These are phyloP conservation scores for Lasiurus cinereus DNA, from an alignment of 2,113 vertebrate species.

Conservation along the genomic window DNA sequence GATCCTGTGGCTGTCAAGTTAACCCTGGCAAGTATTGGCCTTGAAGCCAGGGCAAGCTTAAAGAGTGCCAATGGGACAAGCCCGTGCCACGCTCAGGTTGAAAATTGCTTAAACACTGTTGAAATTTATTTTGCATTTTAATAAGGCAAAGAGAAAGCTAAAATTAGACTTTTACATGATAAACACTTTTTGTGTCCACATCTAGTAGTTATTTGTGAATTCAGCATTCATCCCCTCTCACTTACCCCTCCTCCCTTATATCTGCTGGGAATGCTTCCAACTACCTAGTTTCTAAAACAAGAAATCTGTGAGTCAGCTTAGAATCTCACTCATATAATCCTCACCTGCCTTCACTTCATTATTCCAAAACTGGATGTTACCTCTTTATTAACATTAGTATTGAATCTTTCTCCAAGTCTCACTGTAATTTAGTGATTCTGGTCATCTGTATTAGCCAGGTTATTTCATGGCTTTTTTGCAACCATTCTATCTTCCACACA, in stretches of 20 bases:
- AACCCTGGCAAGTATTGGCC: neutral
- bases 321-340: neutral
- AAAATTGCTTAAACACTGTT: slow-evolving; percentile 23
- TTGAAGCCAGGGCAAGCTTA: slow-evolving; percentile 30
- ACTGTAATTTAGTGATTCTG: neutral
- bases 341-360: neutral
- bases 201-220: neutral
- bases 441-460: neutral
- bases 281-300: neutral
- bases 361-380: neutral
- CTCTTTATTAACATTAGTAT: neutral
- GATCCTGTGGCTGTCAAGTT: slow-evolving; percentile 42
- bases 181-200: neutral
- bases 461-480: neutral
- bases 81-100: neutral
- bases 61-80: neutral
- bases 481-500: neutral
- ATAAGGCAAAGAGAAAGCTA: neutral
- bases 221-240: neutral
- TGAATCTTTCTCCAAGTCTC: neutral
- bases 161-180: neutral
- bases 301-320: neutral
- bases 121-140: slow-evolving; percentile 56
- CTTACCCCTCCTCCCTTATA: rapidly evolving
- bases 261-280: neutral